Conservation (phyloP, 2,113 vertebrate species). For the Empidonax traillii region DNA sequence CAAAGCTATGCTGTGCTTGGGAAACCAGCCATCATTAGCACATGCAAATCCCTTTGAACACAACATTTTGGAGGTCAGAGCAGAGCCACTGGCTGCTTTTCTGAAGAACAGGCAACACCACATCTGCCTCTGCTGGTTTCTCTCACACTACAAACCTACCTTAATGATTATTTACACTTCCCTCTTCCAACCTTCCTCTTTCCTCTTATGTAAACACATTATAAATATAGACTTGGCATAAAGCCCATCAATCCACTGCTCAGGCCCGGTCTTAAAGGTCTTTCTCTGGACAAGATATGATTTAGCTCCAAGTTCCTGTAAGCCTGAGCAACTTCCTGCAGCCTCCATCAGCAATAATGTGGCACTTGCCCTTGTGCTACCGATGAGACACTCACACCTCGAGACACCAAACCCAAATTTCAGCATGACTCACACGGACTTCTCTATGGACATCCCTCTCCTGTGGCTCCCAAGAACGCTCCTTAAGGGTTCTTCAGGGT, state of each 20-base stretch:
- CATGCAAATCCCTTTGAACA: background rate
- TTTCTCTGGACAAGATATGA: slow-evolving; percentile 44
- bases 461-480: background rate
- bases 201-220: slow-evolving; percentile 24
- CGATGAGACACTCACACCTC: background rate
- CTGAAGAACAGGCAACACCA: background rate
- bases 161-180: slow-evolving; percentile 40
- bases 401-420: slow-evolving; percentile 13
- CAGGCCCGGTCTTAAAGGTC: slow-evolving; percentile 20
- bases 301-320: slow-evolving; percentile 58
- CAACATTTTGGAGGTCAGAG: background rate
- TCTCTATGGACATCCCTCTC: background rate
- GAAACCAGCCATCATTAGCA: background rate
- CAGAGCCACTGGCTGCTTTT: background rate
- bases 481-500: background rate
- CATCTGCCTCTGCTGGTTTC: background rate
- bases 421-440: background rate
- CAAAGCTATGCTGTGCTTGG: background rate
- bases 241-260: slow-evolving; percentile 22
- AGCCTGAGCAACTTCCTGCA: slow-evolving; percentile 53
- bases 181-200: slow-evolving; percentile 20
- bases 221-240: slow-evolving; percentile 42
- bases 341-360: slow-evolving; percentile 53
- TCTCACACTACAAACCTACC: background rate
- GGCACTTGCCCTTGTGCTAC: slow-evolving; percentile 31